phyloP scores from a whole-genome alignment of 2,113 vertebrate genomes.

The Malurus alboscapulatus region DNA sequence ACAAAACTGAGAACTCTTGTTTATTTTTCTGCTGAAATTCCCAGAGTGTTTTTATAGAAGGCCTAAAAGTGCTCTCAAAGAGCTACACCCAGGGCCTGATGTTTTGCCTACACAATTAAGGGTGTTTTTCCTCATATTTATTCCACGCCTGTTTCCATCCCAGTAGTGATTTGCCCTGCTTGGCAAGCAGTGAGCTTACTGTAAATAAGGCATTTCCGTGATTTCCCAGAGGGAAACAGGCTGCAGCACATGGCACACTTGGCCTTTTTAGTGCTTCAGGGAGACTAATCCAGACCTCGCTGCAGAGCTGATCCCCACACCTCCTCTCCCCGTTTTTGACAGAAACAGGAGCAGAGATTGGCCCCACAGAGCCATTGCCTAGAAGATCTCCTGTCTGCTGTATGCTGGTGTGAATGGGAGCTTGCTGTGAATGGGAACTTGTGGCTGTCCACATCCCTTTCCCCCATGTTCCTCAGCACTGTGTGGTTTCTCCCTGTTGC shows the following conservation, averaged over 20 bases:
- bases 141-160: neutral
- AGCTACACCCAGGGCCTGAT: neutral
- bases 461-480: rapidly evolving
- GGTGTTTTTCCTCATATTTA: neutral
- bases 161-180: neutral
- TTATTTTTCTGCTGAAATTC: neutral
- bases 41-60: neutral
- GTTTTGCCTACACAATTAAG: neutral
- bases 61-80: neutral
- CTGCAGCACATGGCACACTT: neutral
- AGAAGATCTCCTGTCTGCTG: neutral
- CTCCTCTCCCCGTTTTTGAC: neutral
- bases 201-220: neutral
- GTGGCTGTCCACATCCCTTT: neutral
- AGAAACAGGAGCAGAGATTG: neutral
- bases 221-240: neutral
- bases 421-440: rapidly evolving
- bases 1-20: neutral
- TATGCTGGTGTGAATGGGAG: rapidly evolving
- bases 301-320: neutral
- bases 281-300: rapidly evolving
- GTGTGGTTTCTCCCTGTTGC: neutral
- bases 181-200: neutral
- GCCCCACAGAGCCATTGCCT: rapidly evolving
- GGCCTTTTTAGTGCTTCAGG: neutral